Percentiles rank a stretch among this genome's conserved stretches.
Conservation (phyloP, 2,888 invertebrate genomes). For the Eupithecia subfuscata region DNA sequence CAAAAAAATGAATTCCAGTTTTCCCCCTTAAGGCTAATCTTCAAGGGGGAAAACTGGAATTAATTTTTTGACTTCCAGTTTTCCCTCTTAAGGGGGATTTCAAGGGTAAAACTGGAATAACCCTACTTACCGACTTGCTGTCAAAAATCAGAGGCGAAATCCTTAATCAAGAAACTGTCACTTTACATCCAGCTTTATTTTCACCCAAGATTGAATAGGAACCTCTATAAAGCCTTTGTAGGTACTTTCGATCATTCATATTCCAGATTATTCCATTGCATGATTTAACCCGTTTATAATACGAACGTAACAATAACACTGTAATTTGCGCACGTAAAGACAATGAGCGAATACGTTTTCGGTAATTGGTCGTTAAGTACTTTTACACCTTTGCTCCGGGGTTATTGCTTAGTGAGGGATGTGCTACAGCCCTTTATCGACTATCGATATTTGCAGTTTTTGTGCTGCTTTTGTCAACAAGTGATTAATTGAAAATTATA, state of each 20-base stretch:
- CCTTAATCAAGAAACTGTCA: neutral
- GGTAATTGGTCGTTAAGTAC: conserved; percentile 56
- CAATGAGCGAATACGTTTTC: conserved; percentile 42
- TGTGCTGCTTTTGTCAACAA: neutral
- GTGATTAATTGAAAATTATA: neutral
- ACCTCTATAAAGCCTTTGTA: neutral
- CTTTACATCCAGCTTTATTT: neutral
- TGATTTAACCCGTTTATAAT: conserved; percentile 20
- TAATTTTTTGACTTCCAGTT: too few relatives aligned
- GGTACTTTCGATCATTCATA: neutral
- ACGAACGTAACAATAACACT: conserved; percentile 20
- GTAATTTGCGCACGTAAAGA: conserved; percentile 32
- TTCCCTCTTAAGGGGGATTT: too few relatives aligned
- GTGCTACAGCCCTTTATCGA: conserved; percentile 20
- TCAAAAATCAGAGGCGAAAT: too few relatives aligned
- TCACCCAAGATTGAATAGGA: neutral
- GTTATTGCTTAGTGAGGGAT: conserved; percentile 46
- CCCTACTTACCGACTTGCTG: too few relatives aligned
- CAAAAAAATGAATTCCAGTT: too few relatives aligned
- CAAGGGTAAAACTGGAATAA: too few relatives aligned
- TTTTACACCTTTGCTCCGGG: conserved; percentile 49
- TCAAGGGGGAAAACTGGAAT: too few relatives aligned
- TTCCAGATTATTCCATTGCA: neutral
- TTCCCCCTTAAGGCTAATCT: too few relatives aligned
- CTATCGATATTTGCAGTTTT: neutral